phyloP scores from a whole-genome alignment of 2,888 invertebrate genomes.

The Loripinus fragilis region DNA sequence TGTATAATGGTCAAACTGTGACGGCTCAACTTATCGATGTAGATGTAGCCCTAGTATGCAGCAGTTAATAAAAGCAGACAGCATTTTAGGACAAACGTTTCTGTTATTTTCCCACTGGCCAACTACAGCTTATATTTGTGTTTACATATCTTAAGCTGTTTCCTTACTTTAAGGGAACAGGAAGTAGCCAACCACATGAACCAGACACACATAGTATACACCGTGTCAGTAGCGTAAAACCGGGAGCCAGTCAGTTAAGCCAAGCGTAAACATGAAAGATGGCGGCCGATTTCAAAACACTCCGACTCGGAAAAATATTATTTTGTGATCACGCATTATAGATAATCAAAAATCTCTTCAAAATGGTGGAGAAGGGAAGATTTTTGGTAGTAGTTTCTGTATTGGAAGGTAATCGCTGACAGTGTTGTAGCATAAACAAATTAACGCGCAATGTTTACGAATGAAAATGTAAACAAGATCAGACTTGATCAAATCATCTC shows the following conservation, averaged over 20 bases:
- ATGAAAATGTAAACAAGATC: constrained; percentile 20
- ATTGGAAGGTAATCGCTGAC: constrained; percentile 75
- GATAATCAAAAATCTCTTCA: constrained; percentile 1
- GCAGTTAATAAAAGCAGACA: no score
- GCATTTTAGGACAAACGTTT: no score
- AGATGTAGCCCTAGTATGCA: no score
- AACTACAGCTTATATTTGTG: no score
- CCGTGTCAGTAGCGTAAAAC: background rate
- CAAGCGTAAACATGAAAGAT: constrained; percentile 44
- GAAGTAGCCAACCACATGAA: no score
- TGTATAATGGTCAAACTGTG: no score
- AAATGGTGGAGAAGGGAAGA: constrained; percentile 77
- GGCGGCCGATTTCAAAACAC: constrained; percentile 75
- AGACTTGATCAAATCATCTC: constrained; percentile 3
- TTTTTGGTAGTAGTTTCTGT: constrained; percentile 81
- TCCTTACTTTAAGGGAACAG: no score
- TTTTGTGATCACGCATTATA: constrained; percentile 11
- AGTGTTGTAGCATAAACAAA: background rate
- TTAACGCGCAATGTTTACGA: background rate
- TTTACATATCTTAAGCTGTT: no score
- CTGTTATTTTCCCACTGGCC: no score
- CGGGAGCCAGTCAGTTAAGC: background rate
- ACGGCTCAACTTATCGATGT: no score
- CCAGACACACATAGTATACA: background rate
- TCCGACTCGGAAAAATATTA: constrained; percentile 42